Evolutionary conservation across 2,113 vertebrate species (phyloP).

Genomic region (Lophius piscatorius): DNA sequence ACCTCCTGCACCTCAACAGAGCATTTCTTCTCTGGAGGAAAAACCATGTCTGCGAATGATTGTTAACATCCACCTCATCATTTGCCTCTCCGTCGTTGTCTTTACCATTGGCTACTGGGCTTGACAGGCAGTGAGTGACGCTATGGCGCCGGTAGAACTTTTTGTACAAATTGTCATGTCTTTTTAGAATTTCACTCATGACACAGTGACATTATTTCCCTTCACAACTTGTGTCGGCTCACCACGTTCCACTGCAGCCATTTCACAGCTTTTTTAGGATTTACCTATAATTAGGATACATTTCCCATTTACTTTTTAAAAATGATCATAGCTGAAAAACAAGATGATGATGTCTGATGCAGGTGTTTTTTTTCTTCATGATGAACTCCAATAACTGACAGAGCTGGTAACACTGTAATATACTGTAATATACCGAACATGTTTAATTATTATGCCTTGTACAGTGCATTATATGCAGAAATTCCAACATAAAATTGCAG

Average conservation of each 20-base stretch:
- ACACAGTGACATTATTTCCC: not conserved
- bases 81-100: slow-evolving; percentile 80
- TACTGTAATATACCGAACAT: slow-evolving; percentile 31
- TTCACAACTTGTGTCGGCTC: not conserved
- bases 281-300: no score
- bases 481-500: slow-evolving; percentile 28
- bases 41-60: slow-evolving; percentile 70
- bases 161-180: no score
- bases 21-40: slow-evolving; percentile 78
- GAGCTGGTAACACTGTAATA: slow-evolving; percentile 27
- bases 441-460: slow-evolving; percentile 56
- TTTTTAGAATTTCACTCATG: no score
- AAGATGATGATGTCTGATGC: no score
- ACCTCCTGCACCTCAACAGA: not conserved
- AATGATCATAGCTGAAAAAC: no score
- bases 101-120: slow-evolving; percentile 95
- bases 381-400: no score
- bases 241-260: no score
- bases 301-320: no score
- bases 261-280: no score
- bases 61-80: slow-evolving; percentile 85
- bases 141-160: no score
- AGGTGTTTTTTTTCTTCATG: no score
- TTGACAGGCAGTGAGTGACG: slow-evolving; percentile 47
- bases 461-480: slow-evolving; percentile 32